A percentile compares a stretch with the other conserved stretches of the same genome.
phyloP scores from a whole-genome alignment of 2,113 vertebrate species.

The Hippoglossus stenolepis region DNA sequence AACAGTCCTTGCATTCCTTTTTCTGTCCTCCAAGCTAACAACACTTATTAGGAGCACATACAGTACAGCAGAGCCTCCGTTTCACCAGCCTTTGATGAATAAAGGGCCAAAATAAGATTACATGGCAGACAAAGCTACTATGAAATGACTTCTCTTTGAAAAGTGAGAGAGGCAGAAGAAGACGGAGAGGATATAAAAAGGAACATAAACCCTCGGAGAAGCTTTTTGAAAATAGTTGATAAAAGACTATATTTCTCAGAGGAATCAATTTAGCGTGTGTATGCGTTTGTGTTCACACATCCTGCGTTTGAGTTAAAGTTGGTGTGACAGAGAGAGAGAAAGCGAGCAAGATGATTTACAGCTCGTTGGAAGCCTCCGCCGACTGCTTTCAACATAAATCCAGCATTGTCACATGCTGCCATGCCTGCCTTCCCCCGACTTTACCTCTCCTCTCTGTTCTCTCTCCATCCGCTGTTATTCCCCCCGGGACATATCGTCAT shows the following conservation, averaged over 20 bases:
- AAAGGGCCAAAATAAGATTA: constrained; percentile 40
- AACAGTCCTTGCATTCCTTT: constrained; percentile 30
- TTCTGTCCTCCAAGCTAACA: constrained; percentile 29
- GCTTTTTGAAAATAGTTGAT: constrained; percentile 37
- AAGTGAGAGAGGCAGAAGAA: constrained; percentile 17
- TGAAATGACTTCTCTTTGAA: constrained; percentile 39
- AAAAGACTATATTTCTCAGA: constrained; percentile 37
- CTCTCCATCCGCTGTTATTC: constrained; percentile 40
- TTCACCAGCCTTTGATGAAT: constrained; percentile 53
- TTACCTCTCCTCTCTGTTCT: constrained; percentile 29
- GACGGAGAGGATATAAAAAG: constrained; percentile 14
- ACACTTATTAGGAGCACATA: constrained; percentile 7
- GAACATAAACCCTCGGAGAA: constrained; percentile 40
- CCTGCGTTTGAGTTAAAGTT: constrained; percentile 24
- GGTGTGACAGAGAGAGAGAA: not conserved
- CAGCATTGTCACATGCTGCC: constrained; percentile 24
- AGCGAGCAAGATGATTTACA: constrained; percentile 28
- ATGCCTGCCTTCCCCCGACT: constrained; percentile 12
- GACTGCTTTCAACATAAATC: constrained; percentile 48
- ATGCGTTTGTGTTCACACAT: constrained; percentile 34
- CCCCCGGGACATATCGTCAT: constrained; percentile 35
- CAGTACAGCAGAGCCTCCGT: not conserved
- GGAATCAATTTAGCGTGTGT: constrained; percentile 47
- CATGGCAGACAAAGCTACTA: constrained; percentile 7
- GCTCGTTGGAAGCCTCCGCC: constrained; percentile 24